Conservation (phyloP, 2,113 vertebrate species). For the Neopipo cinnamomea region DNA sequence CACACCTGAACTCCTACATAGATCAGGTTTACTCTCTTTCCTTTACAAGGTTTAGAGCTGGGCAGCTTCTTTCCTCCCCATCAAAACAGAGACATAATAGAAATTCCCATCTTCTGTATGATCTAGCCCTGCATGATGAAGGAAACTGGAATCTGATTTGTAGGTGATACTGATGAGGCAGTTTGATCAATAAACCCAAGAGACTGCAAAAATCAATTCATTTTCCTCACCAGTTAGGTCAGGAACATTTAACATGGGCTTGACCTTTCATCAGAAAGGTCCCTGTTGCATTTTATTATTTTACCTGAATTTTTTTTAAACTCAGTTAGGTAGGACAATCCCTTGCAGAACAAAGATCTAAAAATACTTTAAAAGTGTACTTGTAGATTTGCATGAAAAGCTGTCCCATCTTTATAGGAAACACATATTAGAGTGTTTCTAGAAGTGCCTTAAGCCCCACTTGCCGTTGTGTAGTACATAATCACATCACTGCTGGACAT, state of each 20-base stretch:
- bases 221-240: slow-evolving; percentile 1
- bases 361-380: background rate
- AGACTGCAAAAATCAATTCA: background rate
- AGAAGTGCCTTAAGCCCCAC: slow-evolving; percentile 15
- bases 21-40: background rate
- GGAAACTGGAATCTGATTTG: background rate
- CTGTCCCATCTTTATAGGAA: background rate
- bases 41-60: background rate
- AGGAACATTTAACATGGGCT: background rate
- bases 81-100: background rate
- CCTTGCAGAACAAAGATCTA: background rate
- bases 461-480: slow-evolving; percentile 93
- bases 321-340: background rate
- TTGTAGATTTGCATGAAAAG: background rate
- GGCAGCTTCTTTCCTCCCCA: background rate
- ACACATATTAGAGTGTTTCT: background rate
- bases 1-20: background rate
- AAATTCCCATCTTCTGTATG: background rate
- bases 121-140: background rate
- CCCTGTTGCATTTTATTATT: background rate
- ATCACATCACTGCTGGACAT: slow-evolving; percentile 86
- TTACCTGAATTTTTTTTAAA: background rate
- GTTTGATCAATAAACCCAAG: background rate
- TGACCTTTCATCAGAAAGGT: slow-evolving; percentile 23
- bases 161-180: background rate